Base-by-base conservation (phyloP, 2,113 vertebrate genomes). In the Pachyramphus minor region DNA sequence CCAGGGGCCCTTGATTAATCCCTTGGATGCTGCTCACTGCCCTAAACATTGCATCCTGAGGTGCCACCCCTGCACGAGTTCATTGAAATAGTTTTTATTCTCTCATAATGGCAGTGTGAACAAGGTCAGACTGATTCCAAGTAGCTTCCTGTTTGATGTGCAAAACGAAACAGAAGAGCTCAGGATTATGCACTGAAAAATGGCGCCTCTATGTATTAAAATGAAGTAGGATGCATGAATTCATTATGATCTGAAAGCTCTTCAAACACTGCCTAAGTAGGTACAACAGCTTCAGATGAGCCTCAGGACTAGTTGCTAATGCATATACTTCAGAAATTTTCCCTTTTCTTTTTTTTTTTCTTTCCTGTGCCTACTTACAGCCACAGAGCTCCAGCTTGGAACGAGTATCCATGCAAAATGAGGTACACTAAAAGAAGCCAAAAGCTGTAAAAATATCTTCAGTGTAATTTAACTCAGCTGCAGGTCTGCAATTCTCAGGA, bases 291-390 rank as follows among this genome's bases (percentile, higher is more conserved):
- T 85, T 80, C 33, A 79, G 33, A 83, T 49, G 53, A 84, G 82
- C 59, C 90, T 92, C 37, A 69, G 59, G 44, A 78, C 68, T 72
- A 35, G 42, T 7, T 78, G 63, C 50, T 92, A 68, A 79, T 87
- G 80, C 2, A 1, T 1, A 11, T 42, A 50, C 44, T 92, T 82
- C 45, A 64, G 44, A 78, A 94, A 94, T 20, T 95, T 89, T 84
- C 67, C 44, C 71, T 77, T 92, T 96, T 88, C 76, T 94, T 94
- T 41, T 79, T 88, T 87, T 94, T 96, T 37, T 68, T 59, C 41
- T n/a, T n/a, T n/a, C 50, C 64, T 7, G 7, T 68, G 52, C 21
- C 60, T 72, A n/a, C 20, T 28, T 84, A 58, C 15, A 87, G 52
- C 66, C 91, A 62, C 81, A 84, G 53, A 95, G n/a, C n/a, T 75